Base-by-base conservation (phyloP, 1,140 invertebrate species). In the Caerostris darwini region DNA sequence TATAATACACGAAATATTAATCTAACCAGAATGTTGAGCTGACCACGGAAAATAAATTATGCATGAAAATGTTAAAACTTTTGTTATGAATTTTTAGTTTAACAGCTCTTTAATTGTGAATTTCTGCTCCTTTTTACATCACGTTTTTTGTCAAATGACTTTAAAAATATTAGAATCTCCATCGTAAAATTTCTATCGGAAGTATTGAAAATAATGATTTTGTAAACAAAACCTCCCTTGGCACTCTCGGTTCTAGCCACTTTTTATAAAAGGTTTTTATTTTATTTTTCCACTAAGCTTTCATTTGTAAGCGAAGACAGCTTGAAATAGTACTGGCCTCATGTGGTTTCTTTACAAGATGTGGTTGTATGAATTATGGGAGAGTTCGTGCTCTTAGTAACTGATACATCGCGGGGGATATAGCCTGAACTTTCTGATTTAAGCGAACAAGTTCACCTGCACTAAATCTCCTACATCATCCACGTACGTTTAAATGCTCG, bases 401-500 rank as follows among this genome's bases (percentile, higher is more conserved):
- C 53, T 4, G 34, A 14, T 12, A 50, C 19, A 50, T 77, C 71
- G 53, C 50, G 71, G 71, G 71, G 71, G 71, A 34, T 53, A 77
- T 77, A 53, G 53, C 71, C 71, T 77, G 71, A 34, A 53, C 71
- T 77, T 7, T 12, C 34, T 77, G 71, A 10, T 50, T 12, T 50
- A 77, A 77, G 7, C 34, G 34, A 77, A 34, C 19, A 50, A 77
- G 71, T 50, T 77, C 71, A 77, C 71, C 71, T 77, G 71, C 10
- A 53, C 71, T 77, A 77, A 77, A 77, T 77, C 71, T 77, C 7
- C 34, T 34, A 50, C 34, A 10, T 50, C 34, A 77, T 77, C 53
- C 71, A 50, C 71, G 71, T 77, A 77, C 71, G 71, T 77, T 77
- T 77, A 77, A 77, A 77, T 77, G 50, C 71, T 77, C 71, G 50